Conservation (phyloP, 2,797 vertebrate species). For the Lagorchestes hirsutus region DNA sequence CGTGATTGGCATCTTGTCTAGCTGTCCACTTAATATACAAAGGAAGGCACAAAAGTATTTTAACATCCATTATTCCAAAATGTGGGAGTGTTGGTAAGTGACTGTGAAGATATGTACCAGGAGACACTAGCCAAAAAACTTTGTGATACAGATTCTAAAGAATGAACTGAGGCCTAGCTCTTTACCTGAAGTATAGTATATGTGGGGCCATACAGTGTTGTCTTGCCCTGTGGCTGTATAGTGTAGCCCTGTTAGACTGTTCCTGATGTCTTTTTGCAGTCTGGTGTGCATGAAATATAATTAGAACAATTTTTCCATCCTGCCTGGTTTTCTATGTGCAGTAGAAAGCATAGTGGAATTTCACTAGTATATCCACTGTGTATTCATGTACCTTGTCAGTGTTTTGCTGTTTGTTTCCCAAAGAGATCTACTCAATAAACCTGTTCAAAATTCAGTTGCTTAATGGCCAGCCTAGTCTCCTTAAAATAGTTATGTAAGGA, state of each 20-base stretch:
- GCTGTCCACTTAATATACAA: not conserved
- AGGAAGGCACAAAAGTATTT: not conserved
- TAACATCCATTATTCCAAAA: not conserved
- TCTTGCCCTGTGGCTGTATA: slow-evolving; percentile 56
- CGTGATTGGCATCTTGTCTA: not conserved
- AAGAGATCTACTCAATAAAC: slow-evolving; percentile 77
- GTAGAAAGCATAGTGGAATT: slow-evolving; percentile 52
- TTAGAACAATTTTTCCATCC: slow-evolving; percentile 48
- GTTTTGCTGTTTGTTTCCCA: slow-evolving; percentile 72
- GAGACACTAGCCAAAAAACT: slow-evolving; percentile 34
- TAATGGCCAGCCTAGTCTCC: slow-evolving; percentile 56
- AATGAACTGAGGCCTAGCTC: not conserved
- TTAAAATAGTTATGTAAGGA: not conserved
- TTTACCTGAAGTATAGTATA: not conserved
- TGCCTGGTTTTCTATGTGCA: not conserved
- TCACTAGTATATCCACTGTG: slow-evolving; percentile 54
- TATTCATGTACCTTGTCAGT: slow-evolving; percentile 65
- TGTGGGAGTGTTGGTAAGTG: not conserved
- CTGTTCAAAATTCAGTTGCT: slow-evolving; percentile 43
- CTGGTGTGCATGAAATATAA: slow-evolving; percentile 32
- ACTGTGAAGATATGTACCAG: not conserved
- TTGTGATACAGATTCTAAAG: not conserved
- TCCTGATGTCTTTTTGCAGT: slow-evolving; percentile 52
- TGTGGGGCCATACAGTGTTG: slow-evolving; percentile 59
- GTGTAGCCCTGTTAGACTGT: slow-evolving; percentile 21